phyloP scores from a whole-genome alignment of 2,888 invertebrate species.

The Hypselothyrea guttata region DNA sequence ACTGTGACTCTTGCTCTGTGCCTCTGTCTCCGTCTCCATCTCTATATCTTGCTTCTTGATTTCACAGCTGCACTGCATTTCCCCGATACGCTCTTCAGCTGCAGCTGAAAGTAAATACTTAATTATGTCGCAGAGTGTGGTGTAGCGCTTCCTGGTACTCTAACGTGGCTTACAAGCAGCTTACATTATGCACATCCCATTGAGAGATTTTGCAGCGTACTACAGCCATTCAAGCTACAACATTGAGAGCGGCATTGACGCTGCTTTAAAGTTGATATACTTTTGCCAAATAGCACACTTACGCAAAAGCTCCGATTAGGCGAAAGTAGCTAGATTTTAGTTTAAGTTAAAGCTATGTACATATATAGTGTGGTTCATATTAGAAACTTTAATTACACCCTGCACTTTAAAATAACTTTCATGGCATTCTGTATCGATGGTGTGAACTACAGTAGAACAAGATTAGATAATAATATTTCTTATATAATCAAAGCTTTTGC shows the following conservation, averaged over 20 bases:
- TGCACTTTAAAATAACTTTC: no score
- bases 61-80: conserved; percentile 57
- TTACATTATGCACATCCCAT: conserved; percentile 56
- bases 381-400: no score
- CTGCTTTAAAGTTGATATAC: no score
- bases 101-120: conserved; percentile 75
- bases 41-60: conserved; percentile 44
- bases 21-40: neutral
- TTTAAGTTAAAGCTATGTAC: no score
- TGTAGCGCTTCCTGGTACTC: conserved; percentile 12
- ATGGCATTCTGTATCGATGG: no score
- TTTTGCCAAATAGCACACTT: no score
- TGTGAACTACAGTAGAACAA: no score
- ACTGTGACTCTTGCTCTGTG: neutral
- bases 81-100: conserved; percentile 26
- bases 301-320: no score
- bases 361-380: no score
- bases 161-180: conserved; percentile 34
- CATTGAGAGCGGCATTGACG: neutral
- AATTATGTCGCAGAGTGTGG: conserved; percentile 57
- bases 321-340: no score
- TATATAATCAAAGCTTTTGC: no score
- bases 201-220: neutral
- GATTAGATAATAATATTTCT: no score
- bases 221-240: conserved; percentile 14